Base-by-base conservation (phyloP, 2,113 vertebrate genomes). In the Poeciliopsis occidentalis region DNA sequence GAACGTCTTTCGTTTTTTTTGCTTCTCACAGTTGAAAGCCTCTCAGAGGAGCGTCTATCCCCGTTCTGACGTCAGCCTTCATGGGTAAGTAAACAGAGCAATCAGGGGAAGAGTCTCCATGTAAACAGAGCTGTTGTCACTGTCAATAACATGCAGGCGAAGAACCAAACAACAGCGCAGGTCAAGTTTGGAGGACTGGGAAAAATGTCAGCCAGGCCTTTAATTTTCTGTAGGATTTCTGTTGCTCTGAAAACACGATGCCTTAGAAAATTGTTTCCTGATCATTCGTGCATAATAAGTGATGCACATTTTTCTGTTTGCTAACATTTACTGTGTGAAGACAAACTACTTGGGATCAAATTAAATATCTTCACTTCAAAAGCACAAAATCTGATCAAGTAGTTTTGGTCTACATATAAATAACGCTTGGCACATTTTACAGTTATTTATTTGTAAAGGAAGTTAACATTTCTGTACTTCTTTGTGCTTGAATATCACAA, bases 61-160 rank as follows among this genome's bases (percentile, higher is more conserved):
- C 60, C 68, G 69, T 74, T 73, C 76, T 93, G 92, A 94, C 91
- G 90, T 94, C 91, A 93, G 69, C 57, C 87, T 75, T 86, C 84
- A 86, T 82, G 81, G 85, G 81, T 87, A 90, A 93, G 90, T 90
- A 92, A 94, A 93, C 93, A 94, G 76, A 79, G 37, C 80, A 82
- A 82, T 69, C 44, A 39, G 77, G 85, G 85, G 82, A 90, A 89
- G 79, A 84, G 74, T n/a, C 69, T 27, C 44, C 80, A 62, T 80
- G 73, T 94, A 94, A 94, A 94, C 93, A 95, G 66, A 83, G 76
- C 66, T 85, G 87, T 84, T 85, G 85, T 75, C 64, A 79, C 77
- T 81, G 82, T 88, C 84, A 84, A 88, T 75, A 90, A 69, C 72
- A 84, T 85, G 81, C 62, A 87, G 75, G 80, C 44, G 4, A 41